Percentiles rank a stretch among this genome's conserved stretches.
Conservation (phyloP, 2,888 invertebrate species). For the Zaprionus lineosus region DNA sequence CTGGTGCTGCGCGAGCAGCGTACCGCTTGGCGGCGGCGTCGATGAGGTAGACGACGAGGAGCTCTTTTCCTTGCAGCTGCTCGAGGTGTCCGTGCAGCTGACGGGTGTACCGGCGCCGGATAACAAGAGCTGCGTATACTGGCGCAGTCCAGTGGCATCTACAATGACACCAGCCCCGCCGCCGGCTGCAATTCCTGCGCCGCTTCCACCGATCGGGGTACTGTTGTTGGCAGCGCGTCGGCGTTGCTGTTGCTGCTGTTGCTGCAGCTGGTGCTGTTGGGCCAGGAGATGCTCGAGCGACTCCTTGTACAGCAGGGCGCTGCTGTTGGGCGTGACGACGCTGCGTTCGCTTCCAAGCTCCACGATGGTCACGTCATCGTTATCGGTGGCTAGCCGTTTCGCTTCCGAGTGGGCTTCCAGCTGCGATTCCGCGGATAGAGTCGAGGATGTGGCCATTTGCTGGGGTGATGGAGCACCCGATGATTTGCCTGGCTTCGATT, state of each 20-base stretch:
- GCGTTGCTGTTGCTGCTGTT: constrained; percentile 45
- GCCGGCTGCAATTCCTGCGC: neutral
- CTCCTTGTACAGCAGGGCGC: constrained; percentile 65
- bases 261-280: constrained; percentile 40
- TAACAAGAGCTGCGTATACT: constrained; percentile 75
- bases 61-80: constrained; percentile 83
- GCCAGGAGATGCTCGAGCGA: constrained; percentile 64
- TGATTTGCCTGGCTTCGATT: constrained; percentile 53
- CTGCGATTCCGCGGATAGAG: constrained; percentile 37
- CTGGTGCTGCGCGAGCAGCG: constrained; percentile 73
- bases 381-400: constrained; percentile 46
- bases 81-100: constrained; percentile 81
- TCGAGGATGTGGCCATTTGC: constrained; percentile 71
- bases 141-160: constrained; percentile 76
- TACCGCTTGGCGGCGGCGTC: constrained; percentile 80
- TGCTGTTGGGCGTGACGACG: constrained; percentile 49
- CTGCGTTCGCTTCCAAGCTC: constrained; percentile 53
- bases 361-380: constrained; percentile 58
- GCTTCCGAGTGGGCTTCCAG: constrained; percentile 12
- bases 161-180: constrained; percentile 58
- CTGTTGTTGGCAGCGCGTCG: constrained; percentile 66
- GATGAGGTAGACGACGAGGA: constrained; percentile 83
- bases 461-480: constrained; percentile 77
- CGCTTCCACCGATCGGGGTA: constrained; percentile 49
- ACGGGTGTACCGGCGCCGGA: constrained; percentile 67